Percentiles rank a stretch among this genome's conserved stretches.
Conservation (phyloP, 92 coral and sea anemone genomes). For the Plumapathes pennacea region DNA sequence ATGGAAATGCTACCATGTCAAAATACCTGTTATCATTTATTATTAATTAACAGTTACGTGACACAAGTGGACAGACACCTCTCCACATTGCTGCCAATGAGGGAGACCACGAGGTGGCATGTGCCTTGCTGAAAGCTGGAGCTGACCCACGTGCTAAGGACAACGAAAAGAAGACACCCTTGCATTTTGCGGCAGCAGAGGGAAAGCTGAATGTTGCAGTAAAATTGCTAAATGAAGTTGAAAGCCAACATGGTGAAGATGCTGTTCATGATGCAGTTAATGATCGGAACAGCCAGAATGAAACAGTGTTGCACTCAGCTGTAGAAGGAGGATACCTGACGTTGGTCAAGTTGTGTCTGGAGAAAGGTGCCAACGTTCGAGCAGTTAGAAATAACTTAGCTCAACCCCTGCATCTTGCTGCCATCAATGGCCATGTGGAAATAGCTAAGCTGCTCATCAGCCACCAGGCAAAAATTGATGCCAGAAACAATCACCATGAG, state of each 20-base stretch:
- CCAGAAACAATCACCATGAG: slow-evolving; percentile 83
- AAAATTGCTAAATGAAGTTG: slow-evolving; percentile 34
- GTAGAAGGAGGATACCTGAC: slow-evolving; percentile 77
- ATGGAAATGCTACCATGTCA: no score
- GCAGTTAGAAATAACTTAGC: slow-evolving; percentile 74
- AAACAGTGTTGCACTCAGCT: slow-evolving; percentile 85
- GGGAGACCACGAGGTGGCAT: slow-evolving; percentile 47
- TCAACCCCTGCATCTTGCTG: slow-evolving; percentile 91
- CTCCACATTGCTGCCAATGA: slow-evolving; percentile 73
- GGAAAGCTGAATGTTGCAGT: slow-evolving; percentile 67
- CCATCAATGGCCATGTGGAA: slow-evolving; percentile 75
- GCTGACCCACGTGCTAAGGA: slow-evolving; percentile 69
- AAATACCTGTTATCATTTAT: no score
- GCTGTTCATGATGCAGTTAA: slow-evolving; percentile 46
- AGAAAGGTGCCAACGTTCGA: slow-evolving; percentile 85
- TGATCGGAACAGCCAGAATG: slow-evolving; percentile 74
- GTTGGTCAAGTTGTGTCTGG: slow-evolving; percentile 63
- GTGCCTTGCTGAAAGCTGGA: slow-evolving; percentile 56
- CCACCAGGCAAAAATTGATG: slow-evolving; percentile 86
- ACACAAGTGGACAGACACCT: slow-evolving; percentile 72
- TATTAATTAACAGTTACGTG: slow-evolving; percentile 46
- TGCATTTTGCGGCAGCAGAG: slow-evolving; percentile 91
- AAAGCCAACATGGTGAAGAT: slow-evolving; percentile 50
- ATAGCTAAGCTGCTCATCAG: slow-evolving; percentile 65
- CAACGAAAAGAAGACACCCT: slow-evolving; percentile 70